Percentiles rank a stretch among this genome's conserved stretches.
Evolutionary conservation across 2,113 vertebrate genomes (phyloP).

Genomic region (Lates calcarifer): DNA sequence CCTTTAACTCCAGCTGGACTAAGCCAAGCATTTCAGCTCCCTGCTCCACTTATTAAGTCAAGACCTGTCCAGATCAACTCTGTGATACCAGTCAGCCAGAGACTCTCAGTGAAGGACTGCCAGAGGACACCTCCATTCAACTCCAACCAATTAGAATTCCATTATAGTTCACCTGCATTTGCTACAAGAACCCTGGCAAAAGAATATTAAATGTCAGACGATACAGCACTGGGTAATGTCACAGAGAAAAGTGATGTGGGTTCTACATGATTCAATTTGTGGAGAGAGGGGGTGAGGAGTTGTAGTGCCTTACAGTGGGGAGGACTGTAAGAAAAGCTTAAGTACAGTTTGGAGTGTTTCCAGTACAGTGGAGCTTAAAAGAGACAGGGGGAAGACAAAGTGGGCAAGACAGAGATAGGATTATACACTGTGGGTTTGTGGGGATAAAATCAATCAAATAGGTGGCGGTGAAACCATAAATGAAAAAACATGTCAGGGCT

Average conservation of each 20-base stretch:
- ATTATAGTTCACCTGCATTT: constrained; percentile 34
- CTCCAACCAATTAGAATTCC: constrained; percentile 38
- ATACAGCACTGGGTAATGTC: not conserved
- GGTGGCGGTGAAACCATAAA: not conserved
- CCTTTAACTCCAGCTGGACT: not conserved
- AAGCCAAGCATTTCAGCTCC: not conserved
- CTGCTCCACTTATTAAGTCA: constrained; percentile 27
- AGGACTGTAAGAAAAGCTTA: not conserved
- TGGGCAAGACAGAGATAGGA: not conserved
- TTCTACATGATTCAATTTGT: constrained; percentile 28
- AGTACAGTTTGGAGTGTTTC: not conserved
- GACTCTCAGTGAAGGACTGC: constrained; percentile 61
- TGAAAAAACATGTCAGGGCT: not conserved
- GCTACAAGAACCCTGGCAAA: constrained; percentile 29
- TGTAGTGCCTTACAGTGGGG: not conserved
- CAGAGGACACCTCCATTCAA: constrained; percentile 62
- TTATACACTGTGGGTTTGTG: not conserved
- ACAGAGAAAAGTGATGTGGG: constrained; percentile 8
- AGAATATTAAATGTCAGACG: constrained; percentile 20
- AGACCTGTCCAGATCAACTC: constrained; percentile 42
- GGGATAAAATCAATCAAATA: not conserved
- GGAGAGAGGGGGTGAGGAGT: not conserved
- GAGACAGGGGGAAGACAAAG: not conserved
- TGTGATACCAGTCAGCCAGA: constrained; percentile 50
- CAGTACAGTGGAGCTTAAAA: not conserved